phyloP scores from a whole-genome alignment of 2,113 vertebrate species.

The Nerophis ophidion region DNA sequence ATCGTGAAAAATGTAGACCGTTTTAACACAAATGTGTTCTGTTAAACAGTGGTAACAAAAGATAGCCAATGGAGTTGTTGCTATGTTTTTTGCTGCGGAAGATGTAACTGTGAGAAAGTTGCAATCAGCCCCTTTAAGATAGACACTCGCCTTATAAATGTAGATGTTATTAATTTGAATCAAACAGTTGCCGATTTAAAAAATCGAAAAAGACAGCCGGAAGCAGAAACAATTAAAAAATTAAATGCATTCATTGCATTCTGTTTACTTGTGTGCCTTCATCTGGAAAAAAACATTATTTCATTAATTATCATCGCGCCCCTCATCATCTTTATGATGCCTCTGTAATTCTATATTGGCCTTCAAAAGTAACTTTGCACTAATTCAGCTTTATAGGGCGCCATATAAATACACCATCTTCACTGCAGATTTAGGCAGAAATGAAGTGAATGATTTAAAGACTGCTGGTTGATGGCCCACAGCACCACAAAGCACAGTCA shows the following conservation, averaged over 20 bases:
- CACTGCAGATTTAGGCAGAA: slow-evolving; percentile 23
- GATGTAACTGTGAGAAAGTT: too few relatives aligned
- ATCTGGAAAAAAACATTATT: slow-evolving; percentile 2
- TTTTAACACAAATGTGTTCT: too few relatives aligned
- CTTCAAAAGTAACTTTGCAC: slow-evolving; percentile 17
- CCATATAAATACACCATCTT: slow-evolving; percentile 10
- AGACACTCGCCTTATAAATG: not conserved
- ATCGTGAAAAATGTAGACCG: too few relatives aligned
- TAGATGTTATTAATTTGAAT: not conserved
- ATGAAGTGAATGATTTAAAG: slow-evolving; percentile 14
- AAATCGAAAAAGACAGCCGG: not conserved
- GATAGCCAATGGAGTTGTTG: too few relatives aligned
- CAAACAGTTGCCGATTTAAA: not conserved
- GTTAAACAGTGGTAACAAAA: too few relatives aligned
- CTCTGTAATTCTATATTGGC: slow-evolving; percentile 1
- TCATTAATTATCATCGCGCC: not conserved
- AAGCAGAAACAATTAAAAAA: not conserved
- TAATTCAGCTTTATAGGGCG: slow-evolving; percentile 28
- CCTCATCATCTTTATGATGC: slow-evolving; percentile 1
- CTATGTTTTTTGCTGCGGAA: too few relatives aligned
- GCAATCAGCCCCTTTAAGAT: too few relatives aligned
- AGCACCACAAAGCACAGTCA: not conserved
- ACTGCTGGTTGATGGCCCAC: slow-evolving; percentile 3
- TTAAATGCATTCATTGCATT: not conserved
- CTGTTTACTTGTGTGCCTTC: not conserved